These are phyloP conservation scores for Melanotaenia duboulayi DNA, from an alignment of 2,113 vertebrate species.

Conservation along the genomic window DNA sequence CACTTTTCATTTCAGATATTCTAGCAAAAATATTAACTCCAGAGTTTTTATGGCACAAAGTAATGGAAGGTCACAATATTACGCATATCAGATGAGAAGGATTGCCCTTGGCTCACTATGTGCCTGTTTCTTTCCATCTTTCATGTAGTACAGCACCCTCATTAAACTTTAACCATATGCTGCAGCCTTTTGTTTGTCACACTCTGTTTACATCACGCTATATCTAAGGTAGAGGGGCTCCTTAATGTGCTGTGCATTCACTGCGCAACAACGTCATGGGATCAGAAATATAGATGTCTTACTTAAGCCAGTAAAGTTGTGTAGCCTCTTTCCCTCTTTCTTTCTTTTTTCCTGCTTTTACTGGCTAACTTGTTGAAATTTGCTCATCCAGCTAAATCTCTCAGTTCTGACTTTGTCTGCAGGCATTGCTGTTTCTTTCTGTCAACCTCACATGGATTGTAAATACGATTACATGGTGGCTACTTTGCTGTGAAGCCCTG, in stretches of 20 bases:
- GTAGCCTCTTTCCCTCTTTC: neutral
- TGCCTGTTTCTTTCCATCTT: conserved; percentile 31
- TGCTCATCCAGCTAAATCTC: conserved; percentile 45
- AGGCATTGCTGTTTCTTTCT: conserved; percentile 15
- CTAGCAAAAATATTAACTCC: neutral
- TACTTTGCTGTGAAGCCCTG: conserved; percentile 54
- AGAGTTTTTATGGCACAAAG: conserved; percentile 5
- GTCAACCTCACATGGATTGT: conserved; percentile 37
- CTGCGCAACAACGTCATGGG: no score
- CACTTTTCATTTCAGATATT: neutral
- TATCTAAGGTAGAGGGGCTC: neutral
- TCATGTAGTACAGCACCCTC: conserved; percentile 19
- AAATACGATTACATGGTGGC: conserved; percentile 56
- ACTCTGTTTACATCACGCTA: conserved; percentile 21
- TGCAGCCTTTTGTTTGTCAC: conserved; percentile 44
- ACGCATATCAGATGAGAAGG: conserved; percentile 37
- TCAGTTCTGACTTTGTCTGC: conserved; percentile 29
- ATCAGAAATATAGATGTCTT: no score
- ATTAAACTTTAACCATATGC: conserved; percentile 55
- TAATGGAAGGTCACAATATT: conserved; percentile 15
- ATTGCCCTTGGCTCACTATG: conserved; percentile 28
- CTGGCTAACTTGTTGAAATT: conserved; percentile 29
- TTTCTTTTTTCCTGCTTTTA: neutral
- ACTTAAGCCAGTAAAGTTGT: neutral
- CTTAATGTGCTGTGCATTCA: neutral